phyloP scores from a whole-genome alignment of 1,140 invertebrate genomes.

The Megalonaias nervosa region DNA sequence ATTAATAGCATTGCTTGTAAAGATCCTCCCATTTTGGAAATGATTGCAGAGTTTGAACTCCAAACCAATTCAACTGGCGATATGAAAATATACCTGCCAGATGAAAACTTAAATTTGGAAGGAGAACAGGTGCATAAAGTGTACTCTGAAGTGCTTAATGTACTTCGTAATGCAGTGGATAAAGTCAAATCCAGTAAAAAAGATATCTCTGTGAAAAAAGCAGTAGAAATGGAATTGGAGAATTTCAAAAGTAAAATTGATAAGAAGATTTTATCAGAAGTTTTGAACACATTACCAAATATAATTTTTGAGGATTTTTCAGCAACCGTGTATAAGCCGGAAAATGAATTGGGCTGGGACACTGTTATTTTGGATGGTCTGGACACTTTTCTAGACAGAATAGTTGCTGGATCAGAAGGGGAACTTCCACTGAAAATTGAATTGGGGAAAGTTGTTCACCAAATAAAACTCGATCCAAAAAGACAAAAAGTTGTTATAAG shows the following conservation, averaged over 20 bases:
- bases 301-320: constrained; percentile 38
- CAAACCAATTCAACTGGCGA: constrained; percentile 30
- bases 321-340: constrained; percentile 35
- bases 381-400: constrained; percentile 40
- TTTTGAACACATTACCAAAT: constrained; percentile 21
- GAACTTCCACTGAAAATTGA: constrained; percentile 48
- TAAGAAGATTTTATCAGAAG: not conserved
- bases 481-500: constrained; percentile 46
- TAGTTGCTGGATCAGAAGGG: constrained; percentile 40
- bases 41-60: constrained; percentile 46
- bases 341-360: constrained; percentile 49
- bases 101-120: constrained; percentile 5
- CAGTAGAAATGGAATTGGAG: constrained; percentile 6
- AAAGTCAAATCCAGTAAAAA: constrained; percentile 2
- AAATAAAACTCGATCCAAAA: constrained; percentile 48
- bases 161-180: constrained; percentile 12
- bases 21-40: constrained; percentile 41
- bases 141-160: constrained; percentile 17
- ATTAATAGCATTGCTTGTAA: constrained; percentile 33
- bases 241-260: not conserved
- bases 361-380: constrained; percentile 51
- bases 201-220: constrained; percentile 12
- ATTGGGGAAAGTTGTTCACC: constrained; percentile 47
- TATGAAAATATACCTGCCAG: constrained; percentile 33
- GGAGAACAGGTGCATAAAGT: constrained; percentile 20